Evolutionary conservation across 1,140 invertebrate genomes (phyloP).

Genomic region (Caenorhabditis inopinata): DNA sequence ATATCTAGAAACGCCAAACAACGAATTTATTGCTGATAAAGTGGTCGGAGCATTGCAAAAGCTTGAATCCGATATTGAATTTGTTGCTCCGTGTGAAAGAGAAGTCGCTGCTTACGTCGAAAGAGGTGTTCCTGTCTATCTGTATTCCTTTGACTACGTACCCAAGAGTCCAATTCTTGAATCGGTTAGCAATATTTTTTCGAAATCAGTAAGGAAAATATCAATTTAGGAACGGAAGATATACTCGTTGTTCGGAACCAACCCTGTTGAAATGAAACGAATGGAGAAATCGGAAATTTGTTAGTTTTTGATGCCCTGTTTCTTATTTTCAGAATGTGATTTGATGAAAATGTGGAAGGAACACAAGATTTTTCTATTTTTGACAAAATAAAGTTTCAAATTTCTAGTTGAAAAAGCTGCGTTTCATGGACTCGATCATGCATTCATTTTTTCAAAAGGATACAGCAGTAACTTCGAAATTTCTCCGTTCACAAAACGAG

Average conservation of each 20-base stretch:
- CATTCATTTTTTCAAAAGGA: slow-evolving; percentile 63
- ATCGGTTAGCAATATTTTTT: slow-evolving; percentile 53
- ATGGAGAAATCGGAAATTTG: slow-evolving; percentile 50
- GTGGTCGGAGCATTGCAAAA: slow-evolving; percentile 61
- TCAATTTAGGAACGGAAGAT: slow-evolving; percentile 39
- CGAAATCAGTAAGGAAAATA: not conserved
- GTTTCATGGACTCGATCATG: slow-evolving; percentile 65
- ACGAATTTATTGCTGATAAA: slow-evolving; percentile 52
- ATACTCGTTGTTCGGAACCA: slow-evolving; percentile 61
- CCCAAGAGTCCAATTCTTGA: slow-evolving; percentile 58
- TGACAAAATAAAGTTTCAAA: not conserved
- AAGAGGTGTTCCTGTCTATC: slow-evolving; percentile 55
- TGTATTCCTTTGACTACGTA: slow-evolving; percentile 65
- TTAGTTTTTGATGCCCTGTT: slow-evolving; percentile 11
- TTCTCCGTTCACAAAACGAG: slow-evolving; percentile 58
- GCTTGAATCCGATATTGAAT: slow-evolving; percentile 64
- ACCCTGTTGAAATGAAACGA: slow-evolving; percentile 53
- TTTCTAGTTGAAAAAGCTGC: slow-evolving; percentile 47
- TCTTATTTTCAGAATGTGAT: not conserved
- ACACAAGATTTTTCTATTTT: not conserved
- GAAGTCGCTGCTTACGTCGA: slow-evolving; percentile 57
- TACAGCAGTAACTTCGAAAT: slow-evolving; percentile 62
- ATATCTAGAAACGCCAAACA: slow-evolving; percentile 43
- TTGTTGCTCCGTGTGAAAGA: slow-evolving; percentile 62
- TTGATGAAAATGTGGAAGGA: not conserved